Evolutionary conservation across 2,797 vertebrate species (phyloP).

Genomic region (Acrocephalus scirpaceus): DNA sequence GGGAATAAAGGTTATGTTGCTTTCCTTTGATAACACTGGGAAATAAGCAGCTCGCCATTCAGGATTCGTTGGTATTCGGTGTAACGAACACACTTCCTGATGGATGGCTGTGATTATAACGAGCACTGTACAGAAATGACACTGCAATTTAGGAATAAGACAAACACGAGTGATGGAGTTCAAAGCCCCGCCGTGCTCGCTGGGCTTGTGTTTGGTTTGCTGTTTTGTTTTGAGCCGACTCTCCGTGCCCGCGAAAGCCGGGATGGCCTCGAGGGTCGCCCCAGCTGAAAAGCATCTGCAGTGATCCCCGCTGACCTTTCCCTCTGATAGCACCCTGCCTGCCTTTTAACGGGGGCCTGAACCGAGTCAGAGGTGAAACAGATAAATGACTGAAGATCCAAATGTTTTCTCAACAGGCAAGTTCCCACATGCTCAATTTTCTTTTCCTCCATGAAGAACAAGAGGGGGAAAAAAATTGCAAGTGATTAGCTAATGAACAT

Average conservation of each 20-base stretch:
- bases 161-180: slow-evolving; percentile 11
- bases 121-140: slow-evolving; percentile 3
- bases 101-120: not conserved
- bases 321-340: slow-evolving; percentile 52
- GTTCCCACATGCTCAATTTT: slow-evolving; percentile 61
- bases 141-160: slow-evolving; percentile 12
- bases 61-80: not conserved
- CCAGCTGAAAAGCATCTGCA: slow-evolving; percentile 55
- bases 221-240: not conserved
- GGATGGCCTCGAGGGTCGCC: slow-evolving; percentile 43
- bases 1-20: not conserved
- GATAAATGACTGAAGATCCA: slow-evolving; percentile 64
- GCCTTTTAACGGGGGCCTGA: slow-evolving; percentile 45
- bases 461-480: slow-evolving; percentile 10
- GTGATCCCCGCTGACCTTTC: slow-evolving; percentile 67
- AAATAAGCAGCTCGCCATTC: not conserved
- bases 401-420: slow-evolving; percentile 63
- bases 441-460: slow-evolving; percentile 46
- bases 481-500: slow-evolving; percentile 63
- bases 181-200: not conserved
- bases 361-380: slow-evolving; percentile 62
- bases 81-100: slow-evolving; percentile 23
- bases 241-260: not conserved
- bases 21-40: slow-evolving; percentile 9
- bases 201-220: not conserved